phyloP scores from a whole-genome alignment of 2,113 vertebrate species.

The Manacus vitellinus region DNA sequence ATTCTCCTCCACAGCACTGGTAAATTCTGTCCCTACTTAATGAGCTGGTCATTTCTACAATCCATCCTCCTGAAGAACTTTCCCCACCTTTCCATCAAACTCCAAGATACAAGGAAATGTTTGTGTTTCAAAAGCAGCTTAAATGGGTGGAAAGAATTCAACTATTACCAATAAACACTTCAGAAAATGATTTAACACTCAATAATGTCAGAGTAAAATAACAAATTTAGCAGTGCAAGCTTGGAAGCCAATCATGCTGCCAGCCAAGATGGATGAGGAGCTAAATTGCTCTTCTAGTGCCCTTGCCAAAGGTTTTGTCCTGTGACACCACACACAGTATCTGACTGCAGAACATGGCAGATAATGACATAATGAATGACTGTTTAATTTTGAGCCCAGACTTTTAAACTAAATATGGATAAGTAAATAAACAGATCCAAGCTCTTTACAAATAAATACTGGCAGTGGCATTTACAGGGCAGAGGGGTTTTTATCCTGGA shows the following conservation, averaged over 20 bases:
- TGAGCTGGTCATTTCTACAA: background rate
- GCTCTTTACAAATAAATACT: slow-evolving; percentile 6
- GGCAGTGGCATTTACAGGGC: slow-evolving; percentile 1
- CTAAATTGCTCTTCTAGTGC: slow-evolving; percentile 43
- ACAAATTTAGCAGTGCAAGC: slow-evolving; percentile 16
- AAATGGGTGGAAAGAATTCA: slow-evolving; percentile 60
- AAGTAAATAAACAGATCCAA: slow-evolving; percentile 46
- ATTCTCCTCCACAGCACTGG: background rate
- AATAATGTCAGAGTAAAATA: slow-evolving; percentile 52
- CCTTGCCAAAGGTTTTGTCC: slow-evolving; percentile 60
- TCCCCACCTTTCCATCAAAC: background rate
- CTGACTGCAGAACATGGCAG: background rate
- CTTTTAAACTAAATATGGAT: slow-evolving; percentile 53
- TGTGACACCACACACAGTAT: background rate
- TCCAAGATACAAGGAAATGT: slow-evolving; percentile 1
- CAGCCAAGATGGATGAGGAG: slow-evolving; percentile 54
- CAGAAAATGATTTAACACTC: slow-evolving; percentile 61
- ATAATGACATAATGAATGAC: slow-evolving; percentile 55
- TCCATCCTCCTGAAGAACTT: background rate
- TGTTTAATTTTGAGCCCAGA: slow-evolving; percentile 32
- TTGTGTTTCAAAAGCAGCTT: slow-evolving; percentile 30
- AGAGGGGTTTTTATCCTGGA: background rate
- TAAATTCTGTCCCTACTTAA: background rate
- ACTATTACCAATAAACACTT: slow-evolving; percentile 62
- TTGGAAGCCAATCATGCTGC: slow-evolving; percentile 38